A percentile compares a stretch with the other conserved stretches of the same genome.
Conservation (phyloP, 2,888 invertebrate species). For the Perizoma affinitatum region DNA sequence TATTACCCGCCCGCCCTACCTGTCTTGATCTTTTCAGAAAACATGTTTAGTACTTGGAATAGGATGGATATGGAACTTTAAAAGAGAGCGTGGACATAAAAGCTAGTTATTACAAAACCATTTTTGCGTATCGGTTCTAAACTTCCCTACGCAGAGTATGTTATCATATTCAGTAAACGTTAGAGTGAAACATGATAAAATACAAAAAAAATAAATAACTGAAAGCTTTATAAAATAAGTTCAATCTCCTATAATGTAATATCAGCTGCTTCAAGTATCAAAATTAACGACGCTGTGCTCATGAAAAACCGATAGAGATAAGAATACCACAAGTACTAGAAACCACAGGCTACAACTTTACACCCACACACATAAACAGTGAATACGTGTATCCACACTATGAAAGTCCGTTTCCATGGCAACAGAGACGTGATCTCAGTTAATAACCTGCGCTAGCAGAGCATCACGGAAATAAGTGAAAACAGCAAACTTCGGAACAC, state of each 20-base stretch:
- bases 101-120: neutral
- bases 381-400: constrained; percentile 58
- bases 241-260: too few relatives aligned
- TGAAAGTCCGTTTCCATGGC: constrained; percentile 57
- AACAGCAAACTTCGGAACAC: constrained; percentile 64
- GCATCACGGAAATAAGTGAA: constrained; percentile 76
- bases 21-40: constrained; percentile 57
- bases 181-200: too few relatives aligned
- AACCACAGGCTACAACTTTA: constrained; percentile 67
- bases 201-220: too few relatives aligned
- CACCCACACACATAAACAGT: constrained; percentile 56
- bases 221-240: too few relatives aligned
- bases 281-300: constrained; percentile 45
- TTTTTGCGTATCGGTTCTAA: too few relatives aligned
- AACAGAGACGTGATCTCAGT: constrained; percentile 64
- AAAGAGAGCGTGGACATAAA: constrained; percentile 7
- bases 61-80: constrained; percentile 4
- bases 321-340: constrained; percentile 67
- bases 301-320: constrained; percentile 64
- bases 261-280: constrained; percentile 42
- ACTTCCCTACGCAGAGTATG: too few relatives aligned
- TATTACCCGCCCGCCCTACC: constrained; percentile 55
- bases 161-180: too few relatives aligned
- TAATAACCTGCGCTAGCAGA: constrained; percentile 75
- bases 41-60: constrained; percentile 19